Evolutionary conservation across 1,140 invertebrate genomes (phyloP).

Genomic region (Atta texana): DNA sequence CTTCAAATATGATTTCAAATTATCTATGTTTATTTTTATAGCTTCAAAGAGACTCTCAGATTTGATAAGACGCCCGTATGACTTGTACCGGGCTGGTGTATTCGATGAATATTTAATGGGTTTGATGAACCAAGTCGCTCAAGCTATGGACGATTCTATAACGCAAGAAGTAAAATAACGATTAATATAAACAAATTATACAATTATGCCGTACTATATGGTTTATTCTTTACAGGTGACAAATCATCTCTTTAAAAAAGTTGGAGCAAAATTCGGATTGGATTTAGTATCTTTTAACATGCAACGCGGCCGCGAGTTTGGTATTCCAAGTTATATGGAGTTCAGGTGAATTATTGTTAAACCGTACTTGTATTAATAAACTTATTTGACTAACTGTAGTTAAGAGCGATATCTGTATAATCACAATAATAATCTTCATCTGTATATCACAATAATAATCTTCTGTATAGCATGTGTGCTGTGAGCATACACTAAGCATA

Average conservation of each 20-base stretch:
- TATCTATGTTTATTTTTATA: constrained; percentile 81
- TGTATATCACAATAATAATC: background rate
- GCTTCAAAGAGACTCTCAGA: constrained; percentile 96
- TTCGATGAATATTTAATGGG: constrained; percentile 97
- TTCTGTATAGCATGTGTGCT: too few species aligned
- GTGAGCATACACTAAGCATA: background rate
- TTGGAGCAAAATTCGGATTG: constrained; percentile 94
- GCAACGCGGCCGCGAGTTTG: constrained; percentile 96
- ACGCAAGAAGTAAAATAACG: constrained; percentile 91
- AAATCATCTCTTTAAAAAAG: constrained; percentile 96
- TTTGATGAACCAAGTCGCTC: constrained; percentile 96
- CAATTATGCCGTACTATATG: background rate
- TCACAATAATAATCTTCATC: background rate
- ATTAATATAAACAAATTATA: background rate
- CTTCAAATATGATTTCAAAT: constrained; percentile 29
- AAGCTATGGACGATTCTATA: constrained; percentile 97
- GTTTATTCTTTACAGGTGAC: constrained; percentile 88
- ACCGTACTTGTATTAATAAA: background rate
- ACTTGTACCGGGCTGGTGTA: constrained; percentile 95
- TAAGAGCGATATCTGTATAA: background rate
- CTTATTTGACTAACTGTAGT: background rate
- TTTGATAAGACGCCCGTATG: constrained; percentile 95
- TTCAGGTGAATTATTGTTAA: constrained; percentile 87
- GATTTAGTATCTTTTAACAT: constrained; percentile 98
- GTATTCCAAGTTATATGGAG: constrained; percentile 96